Evolutionary conservation across 2,113 vertebrate species (phyloP).

Genomic region (Xiphophorus hellerii): DNA sequence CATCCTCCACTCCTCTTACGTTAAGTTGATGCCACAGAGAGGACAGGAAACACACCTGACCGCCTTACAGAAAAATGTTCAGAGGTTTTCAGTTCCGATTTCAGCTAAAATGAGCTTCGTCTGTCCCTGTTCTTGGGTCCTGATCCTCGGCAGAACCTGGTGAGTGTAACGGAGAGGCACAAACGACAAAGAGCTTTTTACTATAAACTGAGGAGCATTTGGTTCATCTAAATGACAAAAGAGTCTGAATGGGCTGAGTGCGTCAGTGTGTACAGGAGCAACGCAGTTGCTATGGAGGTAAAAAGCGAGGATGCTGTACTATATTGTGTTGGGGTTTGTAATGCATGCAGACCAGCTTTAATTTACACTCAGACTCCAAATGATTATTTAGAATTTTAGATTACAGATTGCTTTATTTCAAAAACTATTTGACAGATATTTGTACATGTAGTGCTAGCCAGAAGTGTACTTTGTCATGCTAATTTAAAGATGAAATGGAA

Average conservation of each 20-base stretch:
- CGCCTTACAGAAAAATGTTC: conserved; percentile 6
- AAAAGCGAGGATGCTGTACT: conserved; percentile 45
- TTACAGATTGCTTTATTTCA: neutral
- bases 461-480: neutral
- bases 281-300: conserved; percentile 77
- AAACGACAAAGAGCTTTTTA: conserved; percentile 60
- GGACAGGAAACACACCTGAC: conserved; percentile 10
- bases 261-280: conserved; percentile 62
- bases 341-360: conserved; percentile 35
- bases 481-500: neutral
- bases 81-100: neutral
- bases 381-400: neutral
- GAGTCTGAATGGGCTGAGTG: conserved; percentile 60
- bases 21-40: neutral
- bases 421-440: neutral
- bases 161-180: conserved; percentile 43
- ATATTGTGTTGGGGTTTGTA: conserved; percentile 56
- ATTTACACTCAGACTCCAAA: conserved; percentile 6
- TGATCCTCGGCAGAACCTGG: conserved; percentile 33
- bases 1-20: conserved; percentile 13
- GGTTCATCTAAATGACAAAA: conserved; percentile 82
- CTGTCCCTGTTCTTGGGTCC: conserved; percentile 1
- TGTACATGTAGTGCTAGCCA: neutral
- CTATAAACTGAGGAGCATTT: conserved; percentile 54
- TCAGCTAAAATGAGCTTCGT: neutral